Evolutionary conservation across 2,113 vertebrate species (phyloP).

Genomic region (Echinops telfairi): DNA sequence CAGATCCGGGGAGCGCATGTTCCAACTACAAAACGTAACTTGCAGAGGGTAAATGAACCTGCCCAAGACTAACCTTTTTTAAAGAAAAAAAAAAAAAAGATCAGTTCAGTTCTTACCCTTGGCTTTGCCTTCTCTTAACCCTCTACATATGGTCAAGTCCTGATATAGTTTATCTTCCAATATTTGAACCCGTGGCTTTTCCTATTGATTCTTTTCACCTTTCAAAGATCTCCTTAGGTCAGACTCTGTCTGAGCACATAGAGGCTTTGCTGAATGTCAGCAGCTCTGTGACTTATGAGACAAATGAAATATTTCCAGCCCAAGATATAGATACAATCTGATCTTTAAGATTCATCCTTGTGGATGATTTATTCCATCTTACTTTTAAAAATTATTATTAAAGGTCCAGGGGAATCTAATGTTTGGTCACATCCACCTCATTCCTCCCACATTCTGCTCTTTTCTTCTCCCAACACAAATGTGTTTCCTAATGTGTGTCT

Average conservation of each 20-base stretch:
- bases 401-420: not conserved
- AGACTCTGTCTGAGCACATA: constrained; percentile 12
- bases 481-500: not conserved
- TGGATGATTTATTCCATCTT: constrained; percentile 32
- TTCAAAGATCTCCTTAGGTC: constrained; percentile 48
- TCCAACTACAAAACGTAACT: constrained; percentile 7
- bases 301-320: constrained; percentile 40
- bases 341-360: constrained; percentile 19
- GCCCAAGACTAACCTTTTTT: not conserved
- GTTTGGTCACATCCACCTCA: not conserved
- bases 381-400: not conserved
- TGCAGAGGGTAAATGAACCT: constrained; percentile 37
- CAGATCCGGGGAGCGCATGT: constrained; percentile 76
- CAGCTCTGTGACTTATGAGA: constrained; percentile 66
- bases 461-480: not conserved
- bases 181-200: constrained; percentile 58
- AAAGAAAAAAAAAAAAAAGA: not conserved
- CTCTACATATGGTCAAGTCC: not conserved
- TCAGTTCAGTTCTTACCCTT: not conserved
- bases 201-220: constrained; percentile 56
- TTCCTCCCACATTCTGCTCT: not conserved
- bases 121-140: not conserved
- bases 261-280: constrained; percentile 62
- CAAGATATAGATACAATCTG: not conserved
- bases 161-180: constrained; percentile 51